These are phyloP conservation scores for Daktulosphaira vitifoliae DNA, from an alignment of 1,140 invertebrate species.

Conservation along the genomic window DNA sequence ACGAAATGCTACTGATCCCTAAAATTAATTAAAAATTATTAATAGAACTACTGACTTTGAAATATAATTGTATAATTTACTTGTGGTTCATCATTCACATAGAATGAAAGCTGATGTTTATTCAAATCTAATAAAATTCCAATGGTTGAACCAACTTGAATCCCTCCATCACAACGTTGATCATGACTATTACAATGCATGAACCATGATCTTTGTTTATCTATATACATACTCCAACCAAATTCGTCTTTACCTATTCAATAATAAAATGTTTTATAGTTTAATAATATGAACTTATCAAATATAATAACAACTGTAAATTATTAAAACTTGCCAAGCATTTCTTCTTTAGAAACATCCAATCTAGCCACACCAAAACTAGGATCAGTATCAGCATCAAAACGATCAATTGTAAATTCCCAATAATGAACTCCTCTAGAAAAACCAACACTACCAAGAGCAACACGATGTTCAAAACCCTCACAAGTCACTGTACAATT, in stretches of 20 bases:
- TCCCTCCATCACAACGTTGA: conserved; percentile 80
- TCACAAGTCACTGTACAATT: conserved; percentile 77
- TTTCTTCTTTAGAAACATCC: conserved; percentile 82
- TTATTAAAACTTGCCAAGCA: conserved; percentile 85
- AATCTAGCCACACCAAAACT: conserved; percentile 89
- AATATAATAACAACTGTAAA: too few relatives aligned
- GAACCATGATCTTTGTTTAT: conserved; percentile 88
- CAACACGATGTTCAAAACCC: conserved; percentile 88
- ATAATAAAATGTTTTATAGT: neutral
- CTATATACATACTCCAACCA: conserved; percentile 98
- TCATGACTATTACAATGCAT: conserved; percentile 88
- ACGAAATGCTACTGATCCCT: conserved; percentile 73
- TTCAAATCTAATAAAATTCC: conserved; percentile 89
- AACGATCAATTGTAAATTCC: conserved; percentile 85
- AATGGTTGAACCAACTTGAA: conserved; percentile 72
- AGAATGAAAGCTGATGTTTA: conserved; percentile 81
- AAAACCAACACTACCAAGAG: conserved; percentile 85
- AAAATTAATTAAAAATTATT: conserved; percentile 32
- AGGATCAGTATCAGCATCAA: conserved; percentile 91
- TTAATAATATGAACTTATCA: too few relatives aligned
- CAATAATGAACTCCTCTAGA: conserved; percentile 94
- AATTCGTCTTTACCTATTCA: conserved; percentile 94
- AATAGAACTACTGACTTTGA: too few relatives aligned
- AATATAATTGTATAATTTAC: conserved; percentile 39
- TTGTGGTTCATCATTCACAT: conserved; percentile 88